Base-by-base conservation (phyloP, 2,888 invertebrate species). In the Lasioglossum marginatum region DNA sequence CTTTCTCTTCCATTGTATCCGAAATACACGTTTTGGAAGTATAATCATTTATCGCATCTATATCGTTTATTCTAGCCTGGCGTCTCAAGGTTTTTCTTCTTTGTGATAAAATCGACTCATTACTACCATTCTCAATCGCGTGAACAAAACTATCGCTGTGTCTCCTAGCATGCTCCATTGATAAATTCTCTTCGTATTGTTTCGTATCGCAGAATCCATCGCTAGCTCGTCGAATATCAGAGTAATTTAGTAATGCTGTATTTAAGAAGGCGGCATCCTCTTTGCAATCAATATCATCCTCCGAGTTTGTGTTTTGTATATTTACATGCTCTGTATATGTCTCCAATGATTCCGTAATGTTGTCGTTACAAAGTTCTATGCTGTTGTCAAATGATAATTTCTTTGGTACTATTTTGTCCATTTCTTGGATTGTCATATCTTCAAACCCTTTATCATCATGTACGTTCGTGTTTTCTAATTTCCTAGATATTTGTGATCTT, bases 81-180 rank as follows among this genome's bases (percentile, higher is more conserved):
- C 95, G 92, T 77, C 90, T 94, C 4, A 95, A 84, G 70, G 92
- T 94, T 81, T 82, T 92, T 74, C 93, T 92, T 68, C 90, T 92
- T 66, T 84, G 75, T 8, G 60, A 60, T 60, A 84, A 57, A 16
- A 77, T 19, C 27, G 77, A 71, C 23, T 77, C 81, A 8, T 27
- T 66, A 27, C 40, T 79, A 23, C 45, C 34, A 45, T 72, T 70
- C 8, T 82, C 78, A 34, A 60, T 68, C 74, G 45, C 34, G 23
- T 71, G 83, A 34, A 88, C 84, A 27, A 83, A 83, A 6, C 92
- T 88, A 79, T 94, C 94, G 52, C 95, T 94, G 68, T 91, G 92
- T 82, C 94, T 91, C 75, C 94, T 89, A 27, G 85, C 89, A 1
- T 92, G 90, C 3, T 74, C 72, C 34, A 79, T 85, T n/a, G 68